Conservation (phyloP, 2,797 vertebrate species). For the Acanthis flammea region DNA sequence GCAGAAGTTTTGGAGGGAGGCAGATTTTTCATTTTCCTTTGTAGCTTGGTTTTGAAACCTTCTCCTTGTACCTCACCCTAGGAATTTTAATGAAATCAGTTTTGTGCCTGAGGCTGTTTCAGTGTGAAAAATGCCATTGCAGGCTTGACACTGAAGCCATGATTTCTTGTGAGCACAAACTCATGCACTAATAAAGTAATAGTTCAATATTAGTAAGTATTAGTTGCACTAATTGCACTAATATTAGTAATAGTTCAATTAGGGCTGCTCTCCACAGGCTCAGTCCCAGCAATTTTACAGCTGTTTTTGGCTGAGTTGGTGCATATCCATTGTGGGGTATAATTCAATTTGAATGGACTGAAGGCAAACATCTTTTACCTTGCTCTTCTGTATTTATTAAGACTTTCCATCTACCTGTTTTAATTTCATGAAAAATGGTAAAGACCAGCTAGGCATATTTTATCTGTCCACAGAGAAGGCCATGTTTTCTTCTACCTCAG, state of each 20-base stretch:
- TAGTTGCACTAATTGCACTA: too few species aligned
- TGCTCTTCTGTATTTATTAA: not conserved
- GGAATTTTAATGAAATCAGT: not conserved
- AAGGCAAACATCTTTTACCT: not conserved
- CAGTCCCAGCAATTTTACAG: not conserved
- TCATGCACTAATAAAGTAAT: not conserved
- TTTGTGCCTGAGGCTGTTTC: not conserved
- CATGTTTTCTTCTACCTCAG: not conserved
- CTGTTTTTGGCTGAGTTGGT: not conserved
- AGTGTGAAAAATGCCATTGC: not conserved
- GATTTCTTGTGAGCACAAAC: not conserved
- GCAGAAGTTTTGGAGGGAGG: not conserved
- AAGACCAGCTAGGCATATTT: not conserved
- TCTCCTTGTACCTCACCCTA: not conserved
- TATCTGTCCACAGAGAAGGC: not conserved
- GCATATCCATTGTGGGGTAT: accelerated
- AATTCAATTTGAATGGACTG: not conserved
- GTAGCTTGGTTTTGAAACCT: not conserved
- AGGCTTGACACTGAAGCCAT: not conserved
- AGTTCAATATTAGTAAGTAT: too few species aligned
- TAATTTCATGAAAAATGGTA: not conserved
- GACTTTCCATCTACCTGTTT: not conserved
- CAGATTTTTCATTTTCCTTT: not conserved
- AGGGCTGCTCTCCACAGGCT: not conserved
- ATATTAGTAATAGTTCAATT: not conserved